phyloP scores from a whole-genome alignment of 2,888 invertebrate genomes.

The Axea sp. region DNA sequence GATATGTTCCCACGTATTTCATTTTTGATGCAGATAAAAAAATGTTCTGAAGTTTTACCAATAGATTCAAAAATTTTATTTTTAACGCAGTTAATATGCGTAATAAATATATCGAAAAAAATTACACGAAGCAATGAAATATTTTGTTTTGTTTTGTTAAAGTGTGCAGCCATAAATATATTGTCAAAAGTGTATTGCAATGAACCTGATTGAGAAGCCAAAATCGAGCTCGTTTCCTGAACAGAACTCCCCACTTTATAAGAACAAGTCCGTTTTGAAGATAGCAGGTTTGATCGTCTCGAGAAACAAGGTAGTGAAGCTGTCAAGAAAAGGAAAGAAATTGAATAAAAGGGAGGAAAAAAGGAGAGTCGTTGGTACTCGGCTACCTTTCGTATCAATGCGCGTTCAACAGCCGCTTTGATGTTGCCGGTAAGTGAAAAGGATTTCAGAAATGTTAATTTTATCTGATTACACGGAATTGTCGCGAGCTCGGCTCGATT shows the following conservation, averaged over 20 bases:
- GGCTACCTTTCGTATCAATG: conserved; percentile 68
- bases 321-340: conserved; percentile 73
- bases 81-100: conserved; percentile 26
- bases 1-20: conserved; percentile 43
- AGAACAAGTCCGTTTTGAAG: conserved; percentile 68
- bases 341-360: conserved; percentile 54
- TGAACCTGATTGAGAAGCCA: conserved; percentile 68
- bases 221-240: conserved; percentile 71
- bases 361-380: conserved; percentile 66
- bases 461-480: conserved; percentile 66
- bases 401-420: conserved; percentile 66
- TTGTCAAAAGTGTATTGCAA: conserved; percentile 57
- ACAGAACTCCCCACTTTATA: conserved; percentile 72
- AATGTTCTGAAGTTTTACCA: no score
- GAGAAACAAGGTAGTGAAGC: conserved; percentile 70
- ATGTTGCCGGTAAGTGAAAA: conserved; percentile 68
- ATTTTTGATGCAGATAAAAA: no score
- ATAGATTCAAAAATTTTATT: no score
- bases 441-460: conserved; percentile 65
- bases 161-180: conserved; percentile 50
- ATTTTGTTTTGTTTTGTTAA: conserved; percentile 24
- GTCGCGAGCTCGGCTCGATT: conserved; percentile 64
- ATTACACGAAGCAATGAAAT: conserved; percentile 19
- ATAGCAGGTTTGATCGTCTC: conserved; percentile 68
- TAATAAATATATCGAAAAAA: conserved; percentile 24